phyloP scores from a whole-genome alignment of 2,113 vertebrate species.

The Otolemur garnettii region DNA sequence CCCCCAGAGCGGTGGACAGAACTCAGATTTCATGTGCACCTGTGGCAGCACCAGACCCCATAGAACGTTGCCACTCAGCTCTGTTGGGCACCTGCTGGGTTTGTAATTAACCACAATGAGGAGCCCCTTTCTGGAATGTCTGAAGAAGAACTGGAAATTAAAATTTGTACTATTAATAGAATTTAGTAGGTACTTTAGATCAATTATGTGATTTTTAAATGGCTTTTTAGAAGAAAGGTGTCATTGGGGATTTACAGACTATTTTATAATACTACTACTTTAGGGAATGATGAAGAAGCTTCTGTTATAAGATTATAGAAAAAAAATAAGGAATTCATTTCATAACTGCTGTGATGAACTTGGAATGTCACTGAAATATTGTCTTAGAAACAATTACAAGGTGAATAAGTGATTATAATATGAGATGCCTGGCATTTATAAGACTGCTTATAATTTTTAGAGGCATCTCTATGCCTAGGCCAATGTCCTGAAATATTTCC shows the following conservation, averaged over 20 bases:
- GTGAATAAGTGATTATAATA: neutral
- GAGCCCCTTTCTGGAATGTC: neutral
- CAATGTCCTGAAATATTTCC: neutral
- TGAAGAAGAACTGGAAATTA: conserved; percentile 26
- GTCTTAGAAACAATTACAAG: conserved; percentile 12
- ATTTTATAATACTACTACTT: neutral
- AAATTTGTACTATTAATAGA: conserved; percentile 24
- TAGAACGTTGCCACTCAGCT: neutral
- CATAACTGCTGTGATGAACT: neutral
- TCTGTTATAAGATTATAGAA: neutral
- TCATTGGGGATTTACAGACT: conserved; percentile 17
- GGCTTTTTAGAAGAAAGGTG: conserved; percentile 47
- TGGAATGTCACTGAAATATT: neutral
- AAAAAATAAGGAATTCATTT: neutral
- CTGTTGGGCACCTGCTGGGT: neutral
- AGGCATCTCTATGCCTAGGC: neutral
- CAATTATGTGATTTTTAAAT: conserved; percentile 30
- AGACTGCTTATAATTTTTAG: neutral
- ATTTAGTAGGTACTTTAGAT: conserved; percentile 29
- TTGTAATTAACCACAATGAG: neutral
- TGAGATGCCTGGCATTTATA: neutral
- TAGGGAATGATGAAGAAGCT: neutral
- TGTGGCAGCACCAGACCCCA: fast-evolving
- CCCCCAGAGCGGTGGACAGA: neutral
- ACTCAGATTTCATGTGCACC: fast-evolving